These are phyloP conservation scores for Merluccius polli DNA, from an alignment of 2,797 vertebrate genomes.

Conservation along the genomic window DNA sequence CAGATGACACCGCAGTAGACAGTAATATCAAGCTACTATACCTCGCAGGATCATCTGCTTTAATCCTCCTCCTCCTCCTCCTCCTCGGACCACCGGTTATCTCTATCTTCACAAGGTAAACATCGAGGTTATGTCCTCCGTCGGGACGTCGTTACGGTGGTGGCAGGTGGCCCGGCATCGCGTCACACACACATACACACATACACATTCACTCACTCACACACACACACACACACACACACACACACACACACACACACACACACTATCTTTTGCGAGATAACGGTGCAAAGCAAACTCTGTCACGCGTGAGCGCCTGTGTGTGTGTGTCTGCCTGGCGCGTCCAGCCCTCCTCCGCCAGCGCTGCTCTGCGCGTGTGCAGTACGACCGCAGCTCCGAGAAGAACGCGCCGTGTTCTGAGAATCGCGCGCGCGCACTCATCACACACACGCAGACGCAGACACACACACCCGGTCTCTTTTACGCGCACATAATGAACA, in stretches of 20 bases:
- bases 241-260: too few relatives aligned
- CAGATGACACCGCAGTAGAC: constrained; percentile 22
- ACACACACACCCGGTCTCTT: neutral
- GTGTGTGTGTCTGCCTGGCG: constrained; percentile 40
- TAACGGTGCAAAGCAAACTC: constrained; percentile 35
- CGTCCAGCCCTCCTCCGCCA: constrained; percentile 34
- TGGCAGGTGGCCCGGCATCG: constrained; percentile 51
- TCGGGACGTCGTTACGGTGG: constrained; percentile 30
- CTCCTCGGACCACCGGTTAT: too few relatives aligned
- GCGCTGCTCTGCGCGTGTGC: constrained; percentile 62
- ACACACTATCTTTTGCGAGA: constrained; percentile 18
- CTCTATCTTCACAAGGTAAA: constrained; percentile 37
- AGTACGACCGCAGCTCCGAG: constrained; percentile 1
- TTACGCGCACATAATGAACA: neutral
- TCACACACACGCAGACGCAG: neutral
- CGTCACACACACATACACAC: too few relatives aligned
- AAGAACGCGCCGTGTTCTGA: constrained; percentile 31
- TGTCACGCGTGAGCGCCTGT: constrained; percentile 15
- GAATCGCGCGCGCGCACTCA: constrained; percentile 2
- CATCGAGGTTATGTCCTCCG: constrained; percentile 49
- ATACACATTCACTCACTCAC: too few relatives aligned
- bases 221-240: too few relatives aligned
- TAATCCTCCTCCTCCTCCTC: constrained; percentile 65
- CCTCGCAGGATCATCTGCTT: constrained; percentile 67
- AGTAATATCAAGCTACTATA: constrained; percentile 42